Conservation (phyloP, 2,797 vertebrate species). For the Malurus leucopterus region DNA sequence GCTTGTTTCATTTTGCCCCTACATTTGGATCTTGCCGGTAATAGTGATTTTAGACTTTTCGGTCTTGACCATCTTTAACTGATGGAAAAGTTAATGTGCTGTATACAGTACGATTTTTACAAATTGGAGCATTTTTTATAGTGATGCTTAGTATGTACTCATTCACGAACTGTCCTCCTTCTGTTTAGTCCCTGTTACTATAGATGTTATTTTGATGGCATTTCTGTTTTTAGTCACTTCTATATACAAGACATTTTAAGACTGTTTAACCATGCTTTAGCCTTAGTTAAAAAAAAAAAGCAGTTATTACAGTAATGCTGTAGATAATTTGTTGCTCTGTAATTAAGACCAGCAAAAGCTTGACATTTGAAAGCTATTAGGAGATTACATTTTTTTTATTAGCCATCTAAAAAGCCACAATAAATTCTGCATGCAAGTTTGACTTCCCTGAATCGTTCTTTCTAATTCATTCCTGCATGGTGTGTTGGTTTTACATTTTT, state of each 20-base stretch:
- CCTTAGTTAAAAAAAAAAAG: rapidly evolving
- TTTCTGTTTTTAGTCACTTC: neutral
- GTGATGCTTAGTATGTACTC: neutral
- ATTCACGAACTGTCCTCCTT: neutral
- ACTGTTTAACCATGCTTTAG: neutral
- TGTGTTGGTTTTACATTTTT: conserved; percentile 9
- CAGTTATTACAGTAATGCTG: neutral
- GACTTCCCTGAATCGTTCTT: neutral
- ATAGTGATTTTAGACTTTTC: neutral
- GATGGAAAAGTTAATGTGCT: neutral
- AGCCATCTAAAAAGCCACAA: neutral
- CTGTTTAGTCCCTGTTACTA: neutral
- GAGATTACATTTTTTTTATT: neutral
- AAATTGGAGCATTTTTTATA: neutral
- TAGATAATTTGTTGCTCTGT: neutral
- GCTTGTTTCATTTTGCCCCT: neutral
- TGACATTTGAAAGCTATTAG: neutral
- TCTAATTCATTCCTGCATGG: neutral
- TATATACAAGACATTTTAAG: neutral
- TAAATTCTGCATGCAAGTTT: conserved; percentile 6
- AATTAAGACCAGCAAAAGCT: neutral
- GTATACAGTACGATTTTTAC: neutral
- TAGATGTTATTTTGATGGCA: neutral
- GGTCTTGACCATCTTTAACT: neutral
- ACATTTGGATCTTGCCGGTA: neutral